Evolutionary conservation across 2,797 vertebrate genomes (phyloP).

Genomic region (Linurgus olivaceus): DNA sequence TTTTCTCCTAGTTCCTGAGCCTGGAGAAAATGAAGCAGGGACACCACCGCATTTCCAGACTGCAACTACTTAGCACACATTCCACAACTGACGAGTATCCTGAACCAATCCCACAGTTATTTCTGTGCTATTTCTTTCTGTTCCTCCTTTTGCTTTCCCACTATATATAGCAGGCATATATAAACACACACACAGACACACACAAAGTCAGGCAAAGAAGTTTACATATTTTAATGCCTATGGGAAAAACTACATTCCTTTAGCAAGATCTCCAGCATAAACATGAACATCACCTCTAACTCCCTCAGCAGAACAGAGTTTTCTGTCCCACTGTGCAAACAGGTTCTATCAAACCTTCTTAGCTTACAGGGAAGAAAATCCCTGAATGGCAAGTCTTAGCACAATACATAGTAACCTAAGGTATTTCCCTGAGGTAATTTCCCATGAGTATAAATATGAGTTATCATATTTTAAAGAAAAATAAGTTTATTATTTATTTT

Average conservation of each 20-base stretch:
- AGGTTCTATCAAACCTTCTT: not conserved
- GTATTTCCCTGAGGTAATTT: not conserved
- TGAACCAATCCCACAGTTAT: not conserved
- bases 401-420: not conserved
- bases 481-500: not conserved
- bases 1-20: not conserved
- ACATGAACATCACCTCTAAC: not conserved
- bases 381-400: not conserved
- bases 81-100: not conserved
- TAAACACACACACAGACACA: not conserved
- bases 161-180: not conserved
- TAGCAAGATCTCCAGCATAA: not conserved
- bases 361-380: not conserved
- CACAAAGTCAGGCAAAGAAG: not conserved
- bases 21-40: not conserved
- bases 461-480: not conserved
- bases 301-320: not conserved
- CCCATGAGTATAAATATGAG: not conserved
- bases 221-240: conserved; percentile 7
- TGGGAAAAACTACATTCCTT: conserved; percentile 1
- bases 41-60: not conserved
- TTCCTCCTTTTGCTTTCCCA: not conserved
- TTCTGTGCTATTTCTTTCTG: not conserved
- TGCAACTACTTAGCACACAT: not conserved
- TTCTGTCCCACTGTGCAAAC: not conserved